A percentile compares a stretch with the other conserved stretches of the same genome.
Conservation (phyloP, 2,113 vertebrate genomes). For the Bubo scandiacus region DNA sequence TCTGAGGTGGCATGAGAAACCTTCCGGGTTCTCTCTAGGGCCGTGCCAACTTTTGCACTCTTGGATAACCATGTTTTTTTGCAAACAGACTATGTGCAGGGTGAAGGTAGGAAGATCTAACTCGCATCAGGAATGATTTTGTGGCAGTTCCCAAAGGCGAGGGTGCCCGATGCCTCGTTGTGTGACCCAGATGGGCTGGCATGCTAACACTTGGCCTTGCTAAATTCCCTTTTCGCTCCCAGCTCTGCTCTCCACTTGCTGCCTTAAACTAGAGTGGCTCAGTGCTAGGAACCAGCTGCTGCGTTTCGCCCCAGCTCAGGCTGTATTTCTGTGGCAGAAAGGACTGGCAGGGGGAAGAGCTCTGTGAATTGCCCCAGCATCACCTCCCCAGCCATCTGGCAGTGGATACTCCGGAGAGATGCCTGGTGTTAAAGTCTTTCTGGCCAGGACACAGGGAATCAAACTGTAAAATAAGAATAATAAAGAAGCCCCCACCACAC, state of each 20-base stretch:
- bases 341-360: not conserved
- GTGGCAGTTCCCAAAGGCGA: not conserved
- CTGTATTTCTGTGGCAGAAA: not conserved
- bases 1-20: not conserved
- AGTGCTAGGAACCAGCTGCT: not conserved
- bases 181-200: not conserved
- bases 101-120: not conserved
- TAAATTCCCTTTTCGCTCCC: not conserved
- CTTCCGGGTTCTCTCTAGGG: not conserved
- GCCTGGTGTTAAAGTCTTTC: not conserved
- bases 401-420: not conserved
- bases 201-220: not conserved
- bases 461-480: conserved; percentile 46
- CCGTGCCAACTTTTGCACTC: not conserved
- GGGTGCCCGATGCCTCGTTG: rapidly evolving
- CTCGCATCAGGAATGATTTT: not conserved
- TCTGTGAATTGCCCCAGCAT: not conserved
- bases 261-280: not conserved
- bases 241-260: not conserved
- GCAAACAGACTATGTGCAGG: not conserved
- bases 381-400: not conserved
- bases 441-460: not conserved
- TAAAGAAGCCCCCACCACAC: not conserved
- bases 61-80: rapidly evolving
- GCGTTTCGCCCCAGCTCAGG: not conserved